These are phyloP conservation scores for Dermolepida albohirtum DNA, from an alignment of 2,888 invertebrate species.

Conservation along the genomic window DNA sequence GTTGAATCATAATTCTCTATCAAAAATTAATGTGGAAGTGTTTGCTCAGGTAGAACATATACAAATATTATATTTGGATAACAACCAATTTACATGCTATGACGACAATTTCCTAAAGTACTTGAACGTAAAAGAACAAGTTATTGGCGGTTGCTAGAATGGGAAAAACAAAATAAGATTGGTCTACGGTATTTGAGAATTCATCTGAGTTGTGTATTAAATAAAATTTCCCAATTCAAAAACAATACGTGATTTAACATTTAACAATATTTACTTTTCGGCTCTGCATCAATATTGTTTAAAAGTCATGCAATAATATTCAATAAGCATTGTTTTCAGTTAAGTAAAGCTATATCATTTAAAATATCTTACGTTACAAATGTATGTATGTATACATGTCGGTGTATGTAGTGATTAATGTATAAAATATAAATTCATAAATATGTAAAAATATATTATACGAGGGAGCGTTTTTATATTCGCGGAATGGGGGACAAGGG, in stretches of 20 bases:
- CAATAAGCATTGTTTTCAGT: too few species aligned
- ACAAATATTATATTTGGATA: conserved; percentile 53
- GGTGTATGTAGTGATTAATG: too few species aligned
- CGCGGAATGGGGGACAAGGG: too few species aligned
- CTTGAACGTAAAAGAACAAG: conserved; percentile 49
- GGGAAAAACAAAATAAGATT: conserved; percentile 52
- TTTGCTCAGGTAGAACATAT: conserved; percentile 54
- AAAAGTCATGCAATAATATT: too few species aligned
- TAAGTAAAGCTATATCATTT: too few species aligned
- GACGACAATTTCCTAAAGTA: conserved; percentile 51
- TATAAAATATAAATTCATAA: too few species aligned
- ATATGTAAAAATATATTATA: too few species aligned
- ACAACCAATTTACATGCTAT: conserved; percentile 55
- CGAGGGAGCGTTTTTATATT: too few species aligned
- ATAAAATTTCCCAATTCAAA: conserved; percentile 12
- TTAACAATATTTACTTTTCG: background rate
- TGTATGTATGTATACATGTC: too few species aligned
- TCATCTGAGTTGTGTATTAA: conserved; percentile 44
- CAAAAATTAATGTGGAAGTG: conserved; percentile 49
- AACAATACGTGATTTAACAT: background rate
- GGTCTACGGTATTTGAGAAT: conserved; percentile 47
- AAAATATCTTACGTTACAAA: too few species aligned
- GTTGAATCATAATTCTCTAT: conserved; percentile 55
- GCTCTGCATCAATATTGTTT: background rate
- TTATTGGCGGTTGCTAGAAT: conserved; percentile 54